phyloP scores from a whole-genome alignment of 2,797 vertebrate genomes.

The Dryobates pubescens region DNA sequence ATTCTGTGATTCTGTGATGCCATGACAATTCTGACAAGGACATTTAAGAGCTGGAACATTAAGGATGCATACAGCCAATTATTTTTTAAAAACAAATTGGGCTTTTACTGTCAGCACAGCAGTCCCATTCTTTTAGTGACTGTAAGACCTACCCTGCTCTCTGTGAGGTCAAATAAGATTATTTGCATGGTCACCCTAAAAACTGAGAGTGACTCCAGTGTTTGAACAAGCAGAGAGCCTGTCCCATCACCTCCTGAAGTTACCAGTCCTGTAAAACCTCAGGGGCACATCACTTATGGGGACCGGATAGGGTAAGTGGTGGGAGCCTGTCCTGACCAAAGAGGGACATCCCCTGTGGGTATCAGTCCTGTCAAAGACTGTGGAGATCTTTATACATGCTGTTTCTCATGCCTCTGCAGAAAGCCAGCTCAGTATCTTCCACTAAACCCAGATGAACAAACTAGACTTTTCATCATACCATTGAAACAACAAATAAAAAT shows the following conservation, averaged over 20 bases:
- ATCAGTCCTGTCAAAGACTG: neutral
- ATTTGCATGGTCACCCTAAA: neutral
- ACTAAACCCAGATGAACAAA: neutral
- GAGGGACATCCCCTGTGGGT: neutral
- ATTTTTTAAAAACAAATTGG: neutral
- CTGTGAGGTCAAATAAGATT: neutral
- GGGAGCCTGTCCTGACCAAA: neutral
- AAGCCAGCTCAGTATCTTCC: neutral
- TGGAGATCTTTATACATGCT: neutral
- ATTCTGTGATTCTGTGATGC: neutral
- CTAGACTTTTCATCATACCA: neutral
- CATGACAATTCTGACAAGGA: neutral
- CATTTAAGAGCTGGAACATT: neutral
- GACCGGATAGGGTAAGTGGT: neutral
- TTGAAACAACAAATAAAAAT: conserved; percentile 25
- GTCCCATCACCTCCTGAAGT: neutral
- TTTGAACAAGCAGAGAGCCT: neutral
- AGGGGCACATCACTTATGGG: neutral
- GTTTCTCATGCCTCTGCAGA: neutral
- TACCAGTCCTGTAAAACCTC: neutral
- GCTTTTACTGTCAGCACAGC: neutral
- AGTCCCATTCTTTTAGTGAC: neutral
- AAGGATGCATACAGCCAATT: neutral
- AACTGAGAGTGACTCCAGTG: neutral
- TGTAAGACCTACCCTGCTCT: neutral